Percentiles rank a stretch among this genome's conserved stretches.
Conservation (phyloP, 2,797 vertebrate species). For the Lepus townsendii region DNA sequence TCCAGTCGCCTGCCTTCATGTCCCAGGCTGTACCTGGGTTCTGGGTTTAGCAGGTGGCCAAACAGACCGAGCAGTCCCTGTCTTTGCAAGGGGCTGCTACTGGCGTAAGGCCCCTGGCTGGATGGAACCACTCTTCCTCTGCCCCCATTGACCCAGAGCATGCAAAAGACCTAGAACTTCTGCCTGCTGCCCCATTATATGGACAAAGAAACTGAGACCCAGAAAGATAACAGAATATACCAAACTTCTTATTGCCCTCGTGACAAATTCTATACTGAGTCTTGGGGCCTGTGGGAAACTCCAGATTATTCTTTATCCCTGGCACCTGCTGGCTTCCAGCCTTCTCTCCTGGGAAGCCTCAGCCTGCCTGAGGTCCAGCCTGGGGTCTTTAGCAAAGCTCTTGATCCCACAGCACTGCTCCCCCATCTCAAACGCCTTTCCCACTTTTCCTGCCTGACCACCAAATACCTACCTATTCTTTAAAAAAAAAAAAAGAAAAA, state of each 20-base stretch:
- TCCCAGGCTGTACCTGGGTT: conserved; percentile 38
- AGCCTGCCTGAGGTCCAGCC: background rate
- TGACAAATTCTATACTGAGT: background rate
- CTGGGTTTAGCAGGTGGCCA: background rate
- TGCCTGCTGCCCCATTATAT: background rate
- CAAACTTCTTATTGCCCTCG: background rate
- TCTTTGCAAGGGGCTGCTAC: background rate
- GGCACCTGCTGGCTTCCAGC: background rate
- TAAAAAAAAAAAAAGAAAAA: background rate
- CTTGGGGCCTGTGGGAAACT: background rate
- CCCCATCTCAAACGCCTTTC: background rate
- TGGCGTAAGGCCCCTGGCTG: background rate
- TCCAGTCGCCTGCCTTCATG: background rate
- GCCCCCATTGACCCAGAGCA: background rate
- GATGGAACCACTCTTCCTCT: conserved; percentile 43
- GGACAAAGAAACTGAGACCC: background rate
- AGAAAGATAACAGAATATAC: background rate
- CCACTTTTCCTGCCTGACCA: background rate
- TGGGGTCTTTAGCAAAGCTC: background rate
- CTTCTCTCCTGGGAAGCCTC: background rate
- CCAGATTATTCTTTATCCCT: background rate
- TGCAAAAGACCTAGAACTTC: background rate
- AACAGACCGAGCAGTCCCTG: background rate
- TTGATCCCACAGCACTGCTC: background rate
- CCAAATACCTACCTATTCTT: background rate